phyloP scores from a whole-genome alignment of 2,888 invertebrate genomes.

The Caenorhabditis becei region DNA sequence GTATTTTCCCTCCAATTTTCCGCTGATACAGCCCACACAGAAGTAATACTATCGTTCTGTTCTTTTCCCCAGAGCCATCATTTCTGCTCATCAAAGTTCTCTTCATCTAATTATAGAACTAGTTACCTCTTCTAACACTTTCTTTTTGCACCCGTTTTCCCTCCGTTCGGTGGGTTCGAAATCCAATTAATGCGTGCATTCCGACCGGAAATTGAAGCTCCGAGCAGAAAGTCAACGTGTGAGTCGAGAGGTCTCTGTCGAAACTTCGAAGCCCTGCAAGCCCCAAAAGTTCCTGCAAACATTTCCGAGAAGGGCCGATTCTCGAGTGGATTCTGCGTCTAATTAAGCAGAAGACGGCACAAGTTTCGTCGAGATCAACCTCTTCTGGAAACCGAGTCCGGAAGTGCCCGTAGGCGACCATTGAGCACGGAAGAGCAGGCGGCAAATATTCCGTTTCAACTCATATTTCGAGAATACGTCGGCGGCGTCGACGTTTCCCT shows the following conservation, averaged over 20 bases:
- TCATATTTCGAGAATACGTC: constrained; percentile 28
- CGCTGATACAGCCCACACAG: too few species aligned
- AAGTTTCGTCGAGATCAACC: not conserved
- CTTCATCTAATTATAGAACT: constrained; percentile 5
- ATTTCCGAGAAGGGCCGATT: not conserved
- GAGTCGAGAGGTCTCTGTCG: not conserved
- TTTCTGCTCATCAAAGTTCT: constrained; percentile 28
- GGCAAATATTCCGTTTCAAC: constrained; percentile 53
- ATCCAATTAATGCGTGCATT: not conserved
- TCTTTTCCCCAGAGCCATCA: not conserved
- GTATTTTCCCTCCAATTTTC: too few species aligned
- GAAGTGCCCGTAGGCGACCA: constrained; percentile 51
- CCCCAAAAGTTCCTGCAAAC: constrained; percentile 8
- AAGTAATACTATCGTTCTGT: constrained; percentile 3
- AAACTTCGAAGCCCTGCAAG: not conserved
- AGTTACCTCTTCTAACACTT: not conserved
- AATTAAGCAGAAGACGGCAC: not conserved
- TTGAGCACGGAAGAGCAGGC: constrained; percentile 27
- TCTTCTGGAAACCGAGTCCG: constrained; percentile 38
- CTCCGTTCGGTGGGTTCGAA: not conserved
- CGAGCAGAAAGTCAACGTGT: too few species aligned
- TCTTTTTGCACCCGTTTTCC: not conserved
- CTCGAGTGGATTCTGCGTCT: constrained; percentile 2
- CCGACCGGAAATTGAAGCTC: not conserved
- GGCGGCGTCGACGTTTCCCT: not conserved